Percentiles rank a stretch among this genome's conserved stretches.
phyloP scores from a whole-genome alignment of 2,888 invertebrate species.

The Pollenia amentaria region DNA sequence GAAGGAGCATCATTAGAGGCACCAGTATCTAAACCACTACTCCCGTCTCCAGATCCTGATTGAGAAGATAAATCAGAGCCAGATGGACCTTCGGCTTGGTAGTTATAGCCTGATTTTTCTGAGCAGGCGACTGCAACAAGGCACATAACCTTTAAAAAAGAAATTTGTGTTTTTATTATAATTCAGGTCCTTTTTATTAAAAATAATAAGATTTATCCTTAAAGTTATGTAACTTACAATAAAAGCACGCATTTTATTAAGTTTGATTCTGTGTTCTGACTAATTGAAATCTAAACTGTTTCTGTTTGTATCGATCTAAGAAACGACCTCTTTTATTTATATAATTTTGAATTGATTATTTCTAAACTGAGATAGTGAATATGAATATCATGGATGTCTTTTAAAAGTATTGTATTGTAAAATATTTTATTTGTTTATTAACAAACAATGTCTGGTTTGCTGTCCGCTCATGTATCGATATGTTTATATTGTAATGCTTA shows the following conservation, averaged over 20 bases:
- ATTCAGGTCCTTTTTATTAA: background rate
- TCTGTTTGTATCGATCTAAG: background rate
- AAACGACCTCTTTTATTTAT: conserved; percentile 41
- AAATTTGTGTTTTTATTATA: too few species aligned
- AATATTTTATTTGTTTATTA: background rate
- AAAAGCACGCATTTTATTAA: conserved; percentile 77
- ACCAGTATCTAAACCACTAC: conserved; percentile 16
- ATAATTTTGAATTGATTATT: background rate
- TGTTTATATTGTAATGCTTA: background rate
- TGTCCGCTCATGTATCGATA: background rate
- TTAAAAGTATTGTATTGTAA: background rate
- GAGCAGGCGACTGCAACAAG: conserved; percentile 79
- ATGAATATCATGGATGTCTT: background rate
- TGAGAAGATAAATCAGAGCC: conserved; percentile 75
- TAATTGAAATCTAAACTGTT: conserved; percentile 32
- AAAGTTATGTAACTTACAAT: conserved; percentile 39
- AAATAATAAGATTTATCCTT: conserved; percentile 61
- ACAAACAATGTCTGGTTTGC: background rate
- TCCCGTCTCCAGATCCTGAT: conserved; percentile 56
- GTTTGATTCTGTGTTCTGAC: conserved; percentile 59
- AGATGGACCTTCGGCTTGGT: conserved; percentile 77
- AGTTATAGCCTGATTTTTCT: conserved; percentile 79
- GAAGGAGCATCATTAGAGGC: conserved; percentile 18
- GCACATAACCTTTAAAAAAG: conserved; percentile 69
- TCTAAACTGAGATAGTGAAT: background rate